Conservation (phyloP, 2,797 vertebrate genomes). For the Xyrichtys novacula region DNA sequence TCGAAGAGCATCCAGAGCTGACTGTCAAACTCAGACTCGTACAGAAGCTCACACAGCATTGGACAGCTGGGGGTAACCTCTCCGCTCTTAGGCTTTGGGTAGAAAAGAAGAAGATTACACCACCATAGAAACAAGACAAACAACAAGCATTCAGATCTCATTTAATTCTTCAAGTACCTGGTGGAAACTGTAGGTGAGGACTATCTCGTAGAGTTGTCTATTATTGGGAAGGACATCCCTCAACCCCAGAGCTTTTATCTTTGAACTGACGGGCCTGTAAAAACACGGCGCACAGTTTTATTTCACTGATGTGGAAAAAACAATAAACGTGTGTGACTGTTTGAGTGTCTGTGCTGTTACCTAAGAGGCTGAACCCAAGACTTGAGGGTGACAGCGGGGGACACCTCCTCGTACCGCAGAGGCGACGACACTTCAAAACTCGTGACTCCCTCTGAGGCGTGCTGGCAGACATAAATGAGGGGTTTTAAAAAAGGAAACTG, state of each 20-base stretch:
- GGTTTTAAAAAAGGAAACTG: conserved; percentile 14
- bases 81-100: conserved; percentile 93
- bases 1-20: conserved; percentile 99
- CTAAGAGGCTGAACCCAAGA: conserved; percentile 98
- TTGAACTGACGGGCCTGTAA: conserved; percentile 90
- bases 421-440: conserved; percentile 94
- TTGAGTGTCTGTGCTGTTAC: conserved; percentile 70
- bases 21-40: conserved; percentile 99
- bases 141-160: rapidly evolving
- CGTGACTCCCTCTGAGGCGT: conserved; percentile 95
- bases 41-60: conserved; percentile 94
- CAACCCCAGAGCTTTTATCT: conserved; percentile 93
- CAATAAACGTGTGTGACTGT: not conserved
- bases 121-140: not conserved
- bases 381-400: conserved; percentile 95
- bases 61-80: conserved; percentile 98
- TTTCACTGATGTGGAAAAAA: conserved; percentile 1
- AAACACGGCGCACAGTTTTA: not conserved
- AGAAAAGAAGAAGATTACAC: not conserved
- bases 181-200: conserved; percentile 95
- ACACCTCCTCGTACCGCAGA: conserved; percentile 94
- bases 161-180: conserved; percentile 84
- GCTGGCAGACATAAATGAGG: conserved; percentile 76
- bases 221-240: conserved; percentile 96
- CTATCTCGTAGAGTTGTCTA: conserved; percentile 95